phyloP scores from a whole-genome alignment of 64 coral and sea anemone genomes.

The Actinia tenebrosa region DNA sequence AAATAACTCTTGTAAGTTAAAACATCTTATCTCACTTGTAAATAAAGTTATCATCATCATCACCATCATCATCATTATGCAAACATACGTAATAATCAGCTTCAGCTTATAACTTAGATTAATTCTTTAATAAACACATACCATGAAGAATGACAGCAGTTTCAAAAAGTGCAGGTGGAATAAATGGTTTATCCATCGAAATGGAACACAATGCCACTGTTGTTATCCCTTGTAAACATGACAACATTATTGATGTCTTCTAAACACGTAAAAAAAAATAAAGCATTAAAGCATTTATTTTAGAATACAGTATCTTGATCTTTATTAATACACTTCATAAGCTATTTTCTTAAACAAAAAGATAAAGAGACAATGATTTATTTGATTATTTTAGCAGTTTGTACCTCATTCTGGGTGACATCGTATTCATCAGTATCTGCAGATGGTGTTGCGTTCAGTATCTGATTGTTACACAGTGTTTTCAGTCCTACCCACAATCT shows the following conservation, averaged over 20 bases:
- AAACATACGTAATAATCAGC: too few relatives aligned
- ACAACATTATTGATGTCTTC: constrained; percentile 39
- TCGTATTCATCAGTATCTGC: constrained; percentile 24
- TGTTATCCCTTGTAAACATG: constrained; percentile 58
- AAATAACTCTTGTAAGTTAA: too few relatives aligned
- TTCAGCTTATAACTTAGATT: too few relatives aligned
- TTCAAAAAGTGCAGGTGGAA: constrained; percentile 59
- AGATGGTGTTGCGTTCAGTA: constrained; percentile 29
- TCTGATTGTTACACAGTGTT: constrained; percentile 30
- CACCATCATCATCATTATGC: too few relatives aligned
- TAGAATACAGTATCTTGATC: too few relatives aligned
- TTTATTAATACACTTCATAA: background rate
- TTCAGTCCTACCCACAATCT: constrained; percentile 70
- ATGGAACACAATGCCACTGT: constrained; percentile 59
- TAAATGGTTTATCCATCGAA: constrained; percentile 28
- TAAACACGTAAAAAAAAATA: constrained; percentile 6
- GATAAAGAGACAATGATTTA: too few relatives aligned
- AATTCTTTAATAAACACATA: constrained; percentile 1
- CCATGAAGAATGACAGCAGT: constrained; percentile 83
- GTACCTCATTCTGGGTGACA: constrained; percentile 1
- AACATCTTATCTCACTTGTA: too few relatives aligned
- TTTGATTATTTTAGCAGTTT: background rate
- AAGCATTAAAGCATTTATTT: too few relatives aligned
- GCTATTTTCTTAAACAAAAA: background rate
- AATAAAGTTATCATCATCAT: too few relatives aligned